Base-by-base conservation (phyloP, 2,797 vertebrate genomes). In the Naso thynnoides region DNA sequence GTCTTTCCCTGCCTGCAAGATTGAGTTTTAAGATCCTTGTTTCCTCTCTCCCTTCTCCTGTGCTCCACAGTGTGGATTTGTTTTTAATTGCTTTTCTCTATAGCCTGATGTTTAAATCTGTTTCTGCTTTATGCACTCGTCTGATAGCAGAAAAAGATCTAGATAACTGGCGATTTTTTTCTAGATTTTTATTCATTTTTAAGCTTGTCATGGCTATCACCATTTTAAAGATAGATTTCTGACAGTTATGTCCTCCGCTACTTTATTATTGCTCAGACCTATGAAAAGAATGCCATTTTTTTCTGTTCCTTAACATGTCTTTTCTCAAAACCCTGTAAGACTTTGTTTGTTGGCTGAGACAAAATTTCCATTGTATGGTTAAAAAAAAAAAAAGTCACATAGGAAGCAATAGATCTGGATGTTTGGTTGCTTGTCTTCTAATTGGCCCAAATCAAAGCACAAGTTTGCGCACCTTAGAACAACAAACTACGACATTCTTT, bases 1-100 rank as follows among this genome's bases (percentile, higher is more conserved):
- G 88, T 99, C 98, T 62, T 99, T 99, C 87, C 97, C 98, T 21
- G 98, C 98, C 89, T 99, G 98, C 96, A 99, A 99, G 95, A 99
- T 99, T 1, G 98, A 99, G 91, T 99, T 99, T 92, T 99, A 95
- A 96, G 76, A 84, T 38, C 62, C 45, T 27, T 7, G 6, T 52
- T 21, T 57, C 55, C 56, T 18, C 6, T 53, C 57, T 26, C 10
- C 45, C 21, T 31, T 59, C 70, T 47, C 47, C 52, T 27, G 39
- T 39, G 63, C 76, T 78, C 71, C 68, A 70, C 31, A 21, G 55
- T 72, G 68, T 86, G 74, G 45, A 79, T 75, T 71, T 59, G 67
- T 86, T 89, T 88, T 84, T 57, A 76, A 80, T 63, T 76, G 52
- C 49, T 85, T 72, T 57, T 78, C 68, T 85, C 65, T 82, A 27